Percentiles rank a stretch among this genome's conserved stretches.
phyloP scores from a whole-genome alignment of 2,888 invertebrate genomes.

The Catocala sponsa region DNA sequence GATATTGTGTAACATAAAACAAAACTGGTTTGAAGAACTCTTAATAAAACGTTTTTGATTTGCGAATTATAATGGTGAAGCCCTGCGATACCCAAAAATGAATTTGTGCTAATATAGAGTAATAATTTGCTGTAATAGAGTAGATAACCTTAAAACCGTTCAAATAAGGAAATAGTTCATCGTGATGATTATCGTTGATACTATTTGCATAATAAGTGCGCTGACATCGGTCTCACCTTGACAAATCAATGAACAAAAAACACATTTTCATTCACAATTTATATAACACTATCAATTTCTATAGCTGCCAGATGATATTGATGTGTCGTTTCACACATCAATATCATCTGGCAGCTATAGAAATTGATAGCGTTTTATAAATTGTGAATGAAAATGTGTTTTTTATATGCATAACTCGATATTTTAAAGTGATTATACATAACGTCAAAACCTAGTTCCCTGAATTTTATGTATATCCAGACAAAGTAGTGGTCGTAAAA shows the following conservation, averaged over 20 bases:
- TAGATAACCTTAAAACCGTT: slow-evolving; percentile 43
- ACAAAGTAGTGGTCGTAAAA: too few species aligned
- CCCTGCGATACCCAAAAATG: not conserved
- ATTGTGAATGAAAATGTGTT: too few species aligned
- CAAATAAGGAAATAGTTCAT: slow-evolving; percentile 56
- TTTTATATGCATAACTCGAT: too few species aligned
- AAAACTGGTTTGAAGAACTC: not conserved
- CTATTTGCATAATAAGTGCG: slow-evolving; percentile 57
- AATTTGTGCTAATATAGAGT: slow-evolving; percentile 19
- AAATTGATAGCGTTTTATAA: too few species aligned
- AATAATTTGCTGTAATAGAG: slow-evolving; percentile 38
- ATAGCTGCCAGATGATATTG: slow-evolving; percentile 23
- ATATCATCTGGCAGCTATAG: too few species aligned
- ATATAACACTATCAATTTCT: slow-evolving; percentile 16
- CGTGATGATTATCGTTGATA: slow-evolving; percentile 40
- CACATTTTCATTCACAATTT: slow-evolving; percentile 35
- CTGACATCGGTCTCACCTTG: slow-evolving; percentile 58
- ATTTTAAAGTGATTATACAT: too few species aligned
- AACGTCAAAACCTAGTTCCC: too few species aligned
- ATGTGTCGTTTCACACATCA: too few species aligned
- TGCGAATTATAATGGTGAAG: not conserved
- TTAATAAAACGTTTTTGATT: not conserved
- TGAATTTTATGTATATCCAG: too few species aligned
- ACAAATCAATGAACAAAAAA: slow-evolving; percentile 33
- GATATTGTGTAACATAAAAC: not conserved